These are phyloP conservation scores for Ptiloglossa arizonensis DNA, from an alignment of 1,140 invertebrate species.

Conservation along the genomic window DNA sequence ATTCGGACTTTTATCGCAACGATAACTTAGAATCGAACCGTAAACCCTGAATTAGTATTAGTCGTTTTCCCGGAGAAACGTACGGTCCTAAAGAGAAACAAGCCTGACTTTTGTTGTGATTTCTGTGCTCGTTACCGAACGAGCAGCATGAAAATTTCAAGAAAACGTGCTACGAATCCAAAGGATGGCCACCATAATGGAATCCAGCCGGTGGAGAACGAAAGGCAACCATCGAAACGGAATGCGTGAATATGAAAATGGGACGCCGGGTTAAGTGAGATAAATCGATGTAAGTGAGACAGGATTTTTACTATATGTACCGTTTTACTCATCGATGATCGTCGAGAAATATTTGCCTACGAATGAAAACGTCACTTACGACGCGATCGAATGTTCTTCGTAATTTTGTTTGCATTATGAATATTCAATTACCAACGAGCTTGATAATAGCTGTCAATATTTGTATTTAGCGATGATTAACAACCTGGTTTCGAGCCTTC, in stretches of 20 bases:
- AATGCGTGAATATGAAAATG: conserved; percentile 3
- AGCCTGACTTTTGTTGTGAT: conserved; percentile 1
- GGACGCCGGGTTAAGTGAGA: not conserved
- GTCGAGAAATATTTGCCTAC: not conserved
- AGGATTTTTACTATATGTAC: not conserved
- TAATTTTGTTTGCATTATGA: no score
- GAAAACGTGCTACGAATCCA: conserved; percentile 8
- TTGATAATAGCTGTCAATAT: no score
- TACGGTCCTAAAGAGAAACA: not conserved
- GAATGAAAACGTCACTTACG: no score
- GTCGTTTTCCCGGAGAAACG: not conserved
- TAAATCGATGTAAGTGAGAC: not conserved
- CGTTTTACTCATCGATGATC: not conserved
- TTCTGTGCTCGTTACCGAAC: not conserved
- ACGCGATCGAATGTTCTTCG: no score
- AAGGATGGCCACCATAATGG: not conserved
- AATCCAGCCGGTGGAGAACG: not conserved
- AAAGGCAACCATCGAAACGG: not conserved
- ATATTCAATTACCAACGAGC: no score
- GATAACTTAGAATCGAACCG: not conserved
- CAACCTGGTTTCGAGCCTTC: no score
- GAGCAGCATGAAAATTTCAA: conserved; percentile 5
- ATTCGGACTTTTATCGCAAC: not conserved
- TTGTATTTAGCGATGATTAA: no score
- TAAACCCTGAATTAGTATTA: not conserved